These are phyloP conservation scores for Sinotaia quadrata DNA, from an alignment of 2,888 invertebrate species.

Conservation along the genomic window DNA sequence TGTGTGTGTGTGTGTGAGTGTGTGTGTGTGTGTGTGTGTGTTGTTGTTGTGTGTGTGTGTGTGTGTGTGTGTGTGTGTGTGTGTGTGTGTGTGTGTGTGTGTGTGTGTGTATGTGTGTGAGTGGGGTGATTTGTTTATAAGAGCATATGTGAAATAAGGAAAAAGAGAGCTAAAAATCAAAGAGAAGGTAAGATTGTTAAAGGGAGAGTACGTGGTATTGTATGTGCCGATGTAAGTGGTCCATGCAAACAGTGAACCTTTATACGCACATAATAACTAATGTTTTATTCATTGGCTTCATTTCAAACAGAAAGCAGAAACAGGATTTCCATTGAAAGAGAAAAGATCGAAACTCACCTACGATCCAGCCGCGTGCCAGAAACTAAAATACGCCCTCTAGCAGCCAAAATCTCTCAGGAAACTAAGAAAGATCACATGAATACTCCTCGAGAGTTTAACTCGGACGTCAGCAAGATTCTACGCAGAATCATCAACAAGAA, in stretches of 20 bases:
- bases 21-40: not conserved
- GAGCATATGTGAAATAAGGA: too few relatives aligned
- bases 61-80: constrained; percentile 5
- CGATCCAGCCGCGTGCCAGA: constrained; percentile 35
- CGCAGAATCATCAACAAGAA: constrained; percentile 31
- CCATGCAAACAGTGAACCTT: too few relatives aligned
- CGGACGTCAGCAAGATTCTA: constrained; percentile 19
- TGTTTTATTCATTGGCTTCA: too few relatives aligned
- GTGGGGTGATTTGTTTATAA: too few relatives aligned
- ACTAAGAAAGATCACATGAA: constrained; percentile 28
- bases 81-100: constrained; percentile 8
- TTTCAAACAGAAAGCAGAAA: too few relatives aligned
- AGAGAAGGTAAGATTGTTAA: too few relatives aligned
- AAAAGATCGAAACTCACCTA: constrained; percentile 37
- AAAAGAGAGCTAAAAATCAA: too few relatives aligned
- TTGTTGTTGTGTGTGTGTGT: not conserved
- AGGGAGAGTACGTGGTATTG: too few relatives aligned
- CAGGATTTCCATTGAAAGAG: too few relatives aligned
- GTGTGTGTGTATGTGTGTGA: not conserved
- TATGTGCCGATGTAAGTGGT: too few relatives aligned
- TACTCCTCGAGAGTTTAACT: not conserved
- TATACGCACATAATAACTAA: too few relatives aligned
- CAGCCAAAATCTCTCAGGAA: constrained; percentile 35
- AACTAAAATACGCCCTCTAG: constrained; percentile 34
- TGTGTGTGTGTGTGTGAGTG: not conserved